Conservation (phyloP, 2,113 vertebrate species). For the Chaetorhynchus papuensis region DNA sequence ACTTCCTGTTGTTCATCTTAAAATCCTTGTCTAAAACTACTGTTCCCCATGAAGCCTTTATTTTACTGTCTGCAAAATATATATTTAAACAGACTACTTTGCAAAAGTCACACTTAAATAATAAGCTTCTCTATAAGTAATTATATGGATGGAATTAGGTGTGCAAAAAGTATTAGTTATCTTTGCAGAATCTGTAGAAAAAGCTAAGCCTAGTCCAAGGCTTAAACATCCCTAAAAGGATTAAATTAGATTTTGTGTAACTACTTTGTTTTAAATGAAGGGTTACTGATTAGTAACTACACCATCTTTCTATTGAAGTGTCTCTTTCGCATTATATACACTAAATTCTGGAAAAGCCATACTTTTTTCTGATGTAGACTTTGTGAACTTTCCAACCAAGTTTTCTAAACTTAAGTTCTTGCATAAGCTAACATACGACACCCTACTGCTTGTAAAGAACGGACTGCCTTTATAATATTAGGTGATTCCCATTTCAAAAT, state of each 20-base stretch:
- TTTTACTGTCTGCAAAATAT: background rate
- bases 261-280: background rate
- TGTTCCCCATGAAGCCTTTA: background rate
- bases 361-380: background rate
- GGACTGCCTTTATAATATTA: background rate
- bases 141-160: background rate
- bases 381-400: background rate
- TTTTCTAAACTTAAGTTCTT: background rate
- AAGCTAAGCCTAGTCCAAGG: background rate
- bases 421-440: background rate
- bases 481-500: background rate
- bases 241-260: background rate
- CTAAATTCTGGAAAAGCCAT: background rate
- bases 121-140: background rate
- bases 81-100: background rate
- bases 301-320: background rate
- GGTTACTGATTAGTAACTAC: background rate
- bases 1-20: background rate
- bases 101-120: background rate
- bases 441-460: background rate
- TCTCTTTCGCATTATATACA: background rate
- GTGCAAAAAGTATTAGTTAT: background rate
- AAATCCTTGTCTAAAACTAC: background rate
- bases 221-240: background rate
- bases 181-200: background rate